Percentiles rank a stretch among this genome's conserved stretches.
These are phyloP conservation scores for Parelbella ahira DNA, from an alignment of 2,888 invertebrate genomes.

Conservation along the genomic window DNA sequence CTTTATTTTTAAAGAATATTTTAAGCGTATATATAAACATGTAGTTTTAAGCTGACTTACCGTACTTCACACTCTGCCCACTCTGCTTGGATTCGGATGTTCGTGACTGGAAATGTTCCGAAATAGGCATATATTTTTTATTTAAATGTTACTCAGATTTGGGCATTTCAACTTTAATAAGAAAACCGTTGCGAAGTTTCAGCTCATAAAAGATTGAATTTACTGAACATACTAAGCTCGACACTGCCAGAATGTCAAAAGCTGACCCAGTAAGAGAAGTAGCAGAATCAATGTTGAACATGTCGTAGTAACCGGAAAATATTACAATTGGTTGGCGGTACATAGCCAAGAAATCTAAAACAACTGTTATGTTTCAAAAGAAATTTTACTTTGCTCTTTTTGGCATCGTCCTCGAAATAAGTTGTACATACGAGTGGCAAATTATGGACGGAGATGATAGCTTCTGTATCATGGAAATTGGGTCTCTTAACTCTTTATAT, in stretches of 20 bases:
- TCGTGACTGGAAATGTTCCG: too few species aligned
- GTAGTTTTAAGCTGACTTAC: too few species aligned
- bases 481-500: constrained; percentile 30
- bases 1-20: too few species aligned
- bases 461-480: constrained; percentile 32
- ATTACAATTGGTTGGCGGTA: constrained; percentile 41
- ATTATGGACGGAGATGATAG: constrained; percentile 34
- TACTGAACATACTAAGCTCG: neutral
- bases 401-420: constrained; percentile 44
- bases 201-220: constrained; percentile 1
- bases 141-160: too few species aligned
- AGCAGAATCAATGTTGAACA: constrained; percentile 19
- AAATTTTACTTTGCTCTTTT: constrained; percentile 56
- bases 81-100: too few species aligned
- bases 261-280: constrained; percentile 18
- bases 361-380: constrained; percentile 46
- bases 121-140: too few species aligned
- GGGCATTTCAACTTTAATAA: too few species aligned
- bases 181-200: too few species aligned
- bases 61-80: too few species aligned
- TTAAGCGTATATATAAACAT: too few species aligned
- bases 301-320: constrained; percentile 20
- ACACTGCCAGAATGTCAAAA: constrained; percentile 19
- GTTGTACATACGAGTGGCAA: constrained; percentile 39
- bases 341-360: constrained; percentile 54